These are phyloP conservation scores for Chrysomela aeneicollis DNA, from an alignment of 2,888 invertebrate species.

Conservation along the genomic window DNA sequence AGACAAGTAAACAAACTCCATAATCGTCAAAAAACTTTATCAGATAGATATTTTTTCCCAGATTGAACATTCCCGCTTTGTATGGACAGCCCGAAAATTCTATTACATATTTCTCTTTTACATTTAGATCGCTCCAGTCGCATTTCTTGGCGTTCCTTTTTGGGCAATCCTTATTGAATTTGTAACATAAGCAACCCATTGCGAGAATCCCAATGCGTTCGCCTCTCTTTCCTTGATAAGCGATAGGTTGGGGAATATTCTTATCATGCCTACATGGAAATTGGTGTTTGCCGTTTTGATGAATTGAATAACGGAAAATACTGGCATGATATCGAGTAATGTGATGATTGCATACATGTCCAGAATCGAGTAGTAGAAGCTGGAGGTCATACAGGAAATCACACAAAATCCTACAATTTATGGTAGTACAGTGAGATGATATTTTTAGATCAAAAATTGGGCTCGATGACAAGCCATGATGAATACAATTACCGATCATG, in stretches of 20 bases:
- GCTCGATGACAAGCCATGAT: too few species aligned
- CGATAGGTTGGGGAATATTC: conserved; percentile 45
- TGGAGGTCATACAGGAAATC: too few species aligned
- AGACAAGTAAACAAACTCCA: conserved; percentile 8
- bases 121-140: conserved; percentile 43
- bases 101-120: conserved; percentile 43
- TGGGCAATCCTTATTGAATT: conserved; percentile 58
- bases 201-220: conserved; percentile 57
- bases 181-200: conserved; percentile 59
- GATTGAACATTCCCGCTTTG: neutral
- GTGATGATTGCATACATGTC: too few species aligned
- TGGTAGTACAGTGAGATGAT: too few species aligned
- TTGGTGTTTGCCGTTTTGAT: conserved; percentile 40
- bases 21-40: conserved; percentile 1
- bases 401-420: too few species aligned
- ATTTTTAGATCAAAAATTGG: too few species aligned
- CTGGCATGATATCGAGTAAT: neutral
- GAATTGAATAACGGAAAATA: neutral
- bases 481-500: too few species aligned
- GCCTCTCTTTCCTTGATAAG: conserved; percentile 53
- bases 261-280: conserved; percentile 47
- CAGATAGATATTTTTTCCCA: conserved; percentile 8
- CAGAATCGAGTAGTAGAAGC: too few species aligned
- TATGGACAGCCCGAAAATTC: neutral
- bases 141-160: conserved; percentile 53